phyloP scores from a whole-genome alignment of 1,140 invertebrate species.

The Neomicropteryx cornuta region DNA sequence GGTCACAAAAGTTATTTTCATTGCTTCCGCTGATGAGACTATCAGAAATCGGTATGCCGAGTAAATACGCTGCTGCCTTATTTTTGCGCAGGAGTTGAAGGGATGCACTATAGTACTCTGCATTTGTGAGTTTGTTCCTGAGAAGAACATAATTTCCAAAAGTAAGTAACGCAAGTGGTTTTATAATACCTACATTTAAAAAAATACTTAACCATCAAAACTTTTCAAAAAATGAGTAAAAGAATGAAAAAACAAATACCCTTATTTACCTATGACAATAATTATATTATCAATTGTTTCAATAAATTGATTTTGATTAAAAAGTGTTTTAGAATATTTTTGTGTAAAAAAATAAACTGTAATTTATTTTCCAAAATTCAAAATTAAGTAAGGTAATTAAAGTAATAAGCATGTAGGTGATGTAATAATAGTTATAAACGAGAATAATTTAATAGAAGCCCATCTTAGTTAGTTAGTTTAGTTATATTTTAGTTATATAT shows the following conservation, averaged over 20 bases:
- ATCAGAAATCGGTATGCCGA: slow-evolving; percentile 55
- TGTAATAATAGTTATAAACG: too few relatives aligned
- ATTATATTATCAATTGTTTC: too few relatives aligned
- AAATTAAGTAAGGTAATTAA: slow-evolving; percentile 3
- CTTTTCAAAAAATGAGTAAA: too few relatives aligned
- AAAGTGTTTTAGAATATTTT: slow-evolving; percentile 5
- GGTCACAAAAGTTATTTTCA: slow-evolving; percentile 41
- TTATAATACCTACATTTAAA: background rate
- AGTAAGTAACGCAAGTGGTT: slow-evolving; percentile 1
- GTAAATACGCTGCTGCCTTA: slow-evolving; percentile 39
- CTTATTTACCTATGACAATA: too few relatives aligned
- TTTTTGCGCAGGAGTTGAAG: slow-evolving; percentile 40
- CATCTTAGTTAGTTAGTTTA: too few relatives aligned
- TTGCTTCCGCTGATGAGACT: slow-evolving; percentile 40
- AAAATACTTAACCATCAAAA: too few relatives aligned
- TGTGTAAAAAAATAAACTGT: slow-evolving; percentile 5
- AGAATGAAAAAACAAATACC: too few relatives aligned
- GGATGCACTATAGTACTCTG: slow-evolving; percentile 46
- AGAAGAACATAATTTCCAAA: slow-evolving; percentile 4
- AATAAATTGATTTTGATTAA: background rate
- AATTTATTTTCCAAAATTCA: slow-evolving; percentile 7
- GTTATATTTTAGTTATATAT: too few relatives aligned
- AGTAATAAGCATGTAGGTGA: too few relatives aligned
- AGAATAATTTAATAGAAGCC: too few relatives aligned
- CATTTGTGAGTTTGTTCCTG: slow-evolving; percentile 27